Evolutionary conservation across 2,888 invertebrate species (phyloP), one percentile per base, ranked within the genome.

Genomic region (Exephanes ischioxanthus): DNA sequence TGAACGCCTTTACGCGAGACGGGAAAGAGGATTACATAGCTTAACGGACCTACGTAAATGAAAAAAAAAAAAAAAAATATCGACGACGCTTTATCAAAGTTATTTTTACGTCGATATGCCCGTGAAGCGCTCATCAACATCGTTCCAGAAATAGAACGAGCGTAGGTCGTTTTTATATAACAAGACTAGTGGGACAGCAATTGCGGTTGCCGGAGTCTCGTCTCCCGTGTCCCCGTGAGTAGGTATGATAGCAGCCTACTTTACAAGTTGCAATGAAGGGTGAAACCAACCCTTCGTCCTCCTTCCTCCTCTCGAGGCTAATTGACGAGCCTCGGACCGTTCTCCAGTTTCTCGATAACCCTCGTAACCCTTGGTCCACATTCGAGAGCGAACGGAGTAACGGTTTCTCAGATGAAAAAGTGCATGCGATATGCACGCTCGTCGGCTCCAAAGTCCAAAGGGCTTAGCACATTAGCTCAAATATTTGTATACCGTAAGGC

Each of bases 401-500:
- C 45, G 14, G 45, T 45, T 45, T 45, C 81, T 84, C 87, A 78
- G 87, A 77, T 84, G 87, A 87, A 85, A 58, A 82, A 84, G 87
- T 86, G 85, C 53, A 76, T 71, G 79, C 45, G 58, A 80, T 89
- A 80, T 33, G 33, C 75, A 83, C 78, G 72, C 80, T 87, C 87
- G 87, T 88, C 86, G 87, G 89, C 86, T 73, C 58, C 68, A 67
- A 16, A 55, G 66, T 80, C 45, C 1, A 55, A 51, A 45, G 71
- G 51, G 33, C 30, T 61, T 33, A 33, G 14, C 30, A 33, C 16
- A n/a, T 61, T 30, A 16, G 22, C 19, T 63, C n/a, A 63, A 71
- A 63, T 45, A 22, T 45, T 22, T 22, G 11, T 26, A 14, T 3
- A 11, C 2, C 55, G 19, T 3, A 26, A 5, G 9, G 55, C 11